Base-by-base conservation (phyloP, 2,888 invertebrate genomes). In the Spilarctia lutea region DNA sequence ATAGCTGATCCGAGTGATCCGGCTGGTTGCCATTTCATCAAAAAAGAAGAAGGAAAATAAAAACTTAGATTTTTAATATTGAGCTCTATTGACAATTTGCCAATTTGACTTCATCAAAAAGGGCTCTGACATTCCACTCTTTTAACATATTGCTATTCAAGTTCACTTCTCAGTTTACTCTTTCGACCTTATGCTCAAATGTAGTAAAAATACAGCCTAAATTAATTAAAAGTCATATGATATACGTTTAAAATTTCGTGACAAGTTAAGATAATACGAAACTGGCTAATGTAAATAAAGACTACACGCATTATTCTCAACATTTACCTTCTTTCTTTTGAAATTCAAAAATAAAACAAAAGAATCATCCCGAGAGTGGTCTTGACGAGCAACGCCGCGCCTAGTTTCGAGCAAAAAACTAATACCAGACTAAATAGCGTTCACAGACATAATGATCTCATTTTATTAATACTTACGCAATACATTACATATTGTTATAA, bases 381-480 rank as follows among this genome's bases (percentile, higher is more conserved):
- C 45, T 42, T 13, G 6, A 42, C 66, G 18, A 56, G 67, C 56
- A 24, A 35, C n/a, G 52, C 76, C 71, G 65, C 65, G 67, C 60
- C n/a, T 33, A 27, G 45, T 71, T 68, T 33, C 39, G 45, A 52
- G 65, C 68, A 73, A 56, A 66, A 56, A 60, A 65, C 60, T 71
- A 71, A n/a, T 30, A 24, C 35, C 68, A 67, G 69, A 75, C 74
- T 73, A 71, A 63, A 75, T 73, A 74, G 78, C 78, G 76, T 82
- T 81, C 73, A 68, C 77, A 77, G 52, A 60, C 66, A 56, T 66
- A 70, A 77, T 78, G 72, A 84, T 80, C 73, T 76, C 77, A 65
- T 74, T 78, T 71, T 72, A 81, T 71, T 72, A 69, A 77, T 76
- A 77, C 72, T 85, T 84, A 85, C 52, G 66, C 74, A 85, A 85